Evolutionary conservation across 35 echinoderm and acorn worm genomes (phyloP).

Genomic region (Anneissia japonica): DNA sequence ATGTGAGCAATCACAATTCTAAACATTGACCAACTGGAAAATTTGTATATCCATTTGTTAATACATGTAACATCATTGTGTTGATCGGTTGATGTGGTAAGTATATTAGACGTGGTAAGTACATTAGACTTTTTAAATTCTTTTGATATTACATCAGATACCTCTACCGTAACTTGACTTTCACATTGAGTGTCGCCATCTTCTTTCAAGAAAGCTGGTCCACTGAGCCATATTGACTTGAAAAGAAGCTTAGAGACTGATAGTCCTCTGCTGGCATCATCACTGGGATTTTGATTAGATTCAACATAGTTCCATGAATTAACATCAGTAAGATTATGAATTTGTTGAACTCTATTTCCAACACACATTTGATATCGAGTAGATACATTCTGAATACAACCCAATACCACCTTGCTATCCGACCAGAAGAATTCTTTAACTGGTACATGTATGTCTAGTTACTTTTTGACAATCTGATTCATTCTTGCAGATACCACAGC

Average conservation of each 20-base stretch:
- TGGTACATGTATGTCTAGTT: not conserved
- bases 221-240: not conserved
- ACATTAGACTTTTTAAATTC: no score
- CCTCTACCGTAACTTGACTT: no score
- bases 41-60: no score
- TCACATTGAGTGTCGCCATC: not conserved
- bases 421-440: not conserved
- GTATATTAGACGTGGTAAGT: no score
- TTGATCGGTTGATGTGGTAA: no score
- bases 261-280: not conserved
- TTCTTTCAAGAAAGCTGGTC: not conserved
- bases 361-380: conserved; percentile 5
- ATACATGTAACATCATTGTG: no score
- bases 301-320: not conserved
- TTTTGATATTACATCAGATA: no score
- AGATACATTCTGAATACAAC: not conserved
- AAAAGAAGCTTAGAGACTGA: not conserved
- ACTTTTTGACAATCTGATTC: not conserved
- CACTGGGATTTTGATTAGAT: not conserved
- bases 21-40: not conserved
- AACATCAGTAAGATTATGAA: not conserved
- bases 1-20: not conserved
- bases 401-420: conserved; percentile 1
- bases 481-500: not conserved
- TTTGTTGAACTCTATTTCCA: not conserved